Conservation (phyloP, 1,140 invertebrate species). For the Drosophila lowei region DNA sequence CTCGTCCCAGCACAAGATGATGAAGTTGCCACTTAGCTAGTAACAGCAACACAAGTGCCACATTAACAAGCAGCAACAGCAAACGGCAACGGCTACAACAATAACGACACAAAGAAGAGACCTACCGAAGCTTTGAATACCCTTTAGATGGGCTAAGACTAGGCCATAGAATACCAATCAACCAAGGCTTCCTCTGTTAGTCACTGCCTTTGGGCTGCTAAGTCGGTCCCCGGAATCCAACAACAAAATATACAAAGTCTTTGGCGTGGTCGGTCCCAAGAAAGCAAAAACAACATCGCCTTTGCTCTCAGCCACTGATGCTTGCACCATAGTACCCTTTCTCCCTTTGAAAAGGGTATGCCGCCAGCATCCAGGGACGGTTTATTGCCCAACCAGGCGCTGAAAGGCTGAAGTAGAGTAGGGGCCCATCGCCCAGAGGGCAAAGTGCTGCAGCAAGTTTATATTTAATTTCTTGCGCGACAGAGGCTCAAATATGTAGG, state of each 20-base stretch:
- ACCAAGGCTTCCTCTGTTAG: too few species aligned
- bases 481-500: slow-evolving; percentile 50
- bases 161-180: too few species aligned
- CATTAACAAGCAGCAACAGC: slow-evolving; percentile 46
- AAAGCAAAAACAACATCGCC: too few species aligned
- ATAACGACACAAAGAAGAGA: slow-evolving; percentile 46
- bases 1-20: slow-evolving; percentile 49
- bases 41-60: slow-evolving; percentile 58
- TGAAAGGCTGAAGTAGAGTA: background rate
- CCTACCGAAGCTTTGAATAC: too few species aligned
- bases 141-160: too few species aligned
- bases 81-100: slow-evolving; percentile 24
- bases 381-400: slow-evolving; percentile 62
- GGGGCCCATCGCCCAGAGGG: slow-evolving; percentile 29
- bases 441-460: slow-evolving; percentile 67
- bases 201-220: too few species aligned
- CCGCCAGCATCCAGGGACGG: slow-evolving; percentile 46
- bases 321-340: too few species aligned
- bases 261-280: too few species aligned
- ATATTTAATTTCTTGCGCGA: slow-evolving; percentile 74
- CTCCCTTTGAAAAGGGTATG: too few species aligned
- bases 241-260: too few species aligned
- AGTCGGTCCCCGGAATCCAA: too few species aligned
- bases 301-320: too few species aligned
- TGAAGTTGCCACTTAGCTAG: slow-evolving; percentile 76